Percentiles rank a stretch among this genome's conserved stretches.
phyloP scores from a whole-genome alignment of 2,888 invertebrate genomes.

The Scrobipalpa atriplicella region DNA sequence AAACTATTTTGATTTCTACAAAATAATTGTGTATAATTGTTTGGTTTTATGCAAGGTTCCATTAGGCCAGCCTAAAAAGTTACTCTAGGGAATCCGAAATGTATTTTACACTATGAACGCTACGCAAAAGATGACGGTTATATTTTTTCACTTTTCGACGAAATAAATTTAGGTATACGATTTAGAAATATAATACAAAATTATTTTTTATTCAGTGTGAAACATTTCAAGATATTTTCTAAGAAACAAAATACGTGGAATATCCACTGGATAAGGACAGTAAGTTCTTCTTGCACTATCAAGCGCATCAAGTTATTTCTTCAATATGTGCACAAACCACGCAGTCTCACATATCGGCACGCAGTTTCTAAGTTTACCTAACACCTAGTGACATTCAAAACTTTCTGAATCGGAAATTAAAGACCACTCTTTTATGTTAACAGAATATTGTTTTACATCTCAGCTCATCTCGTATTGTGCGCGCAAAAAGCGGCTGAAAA shows the following conservation, averaged over 20 bases:
- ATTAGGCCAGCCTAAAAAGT: neutral
- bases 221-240: too few relatives aligned
- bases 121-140: neutral
- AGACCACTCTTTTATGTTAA: constrained; percentile 25
- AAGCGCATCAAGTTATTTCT: too few relatives aligned
- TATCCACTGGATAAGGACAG: too few relatives aligned
- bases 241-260: too few relatives aligned
- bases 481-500: constrained; percentile 49
- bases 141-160: neutral
- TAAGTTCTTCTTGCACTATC: too few relatives aligned
- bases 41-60: constrained; percentile 30
- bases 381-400: constrained; percentile 12
- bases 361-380: neutral
- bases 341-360: neutral
- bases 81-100: constrained; percentile 1
- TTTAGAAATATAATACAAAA: too few relatives aligned
- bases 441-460: constrained; percentile 33
- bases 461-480: constrained; percentile 37
- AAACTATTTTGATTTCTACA: constrained; percentile 48
- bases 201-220: too few relatives aligned
- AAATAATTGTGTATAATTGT: constrained; percentile 38
- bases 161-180: neutral
- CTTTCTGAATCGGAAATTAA: constrained; percentile 10
- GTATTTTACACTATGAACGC: neutral
- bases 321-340: neutral